Conservation (phyloP, 2,888 invertebrate species). For the Eupithecia dodoneata region DNA sequence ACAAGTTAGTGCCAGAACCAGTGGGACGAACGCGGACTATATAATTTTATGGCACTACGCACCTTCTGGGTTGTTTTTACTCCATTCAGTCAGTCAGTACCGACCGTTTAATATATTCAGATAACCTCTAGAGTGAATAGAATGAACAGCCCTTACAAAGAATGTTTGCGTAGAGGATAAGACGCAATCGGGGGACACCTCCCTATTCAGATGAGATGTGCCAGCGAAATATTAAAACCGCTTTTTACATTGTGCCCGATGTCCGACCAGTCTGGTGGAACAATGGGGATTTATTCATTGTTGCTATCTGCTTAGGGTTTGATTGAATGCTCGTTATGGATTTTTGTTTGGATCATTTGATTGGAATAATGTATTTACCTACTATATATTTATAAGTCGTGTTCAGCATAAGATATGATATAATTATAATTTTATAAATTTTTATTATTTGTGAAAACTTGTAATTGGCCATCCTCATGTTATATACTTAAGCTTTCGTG, state of each 20-base stretch:
- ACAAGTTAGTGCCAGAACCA: too few species aligned
- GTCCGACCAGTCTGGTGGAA: conserved; percentile 49
- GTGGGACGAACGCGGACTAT: too few species aligned
- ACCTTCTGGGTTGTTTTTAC: not conserved
- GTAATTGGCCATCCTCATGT: too few species aligned
- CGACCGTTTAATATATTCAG: conserved; percentile 37
- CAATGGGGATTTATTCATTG: conserved; percentile 41
- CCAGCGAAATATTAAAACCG: conserved; percentile 73
- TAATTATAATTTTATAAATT: too few species aligned
- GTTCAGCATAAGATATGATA: too few species aligned
- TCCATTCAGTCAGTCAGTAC: conserved; percentile 2
- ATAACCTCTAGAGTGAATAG: conserved; percentile 82
- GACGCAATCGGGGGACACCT: conserved; percentile 80
- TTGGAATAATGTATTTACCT: not conserved
- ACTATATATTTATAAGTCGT: not conserved
- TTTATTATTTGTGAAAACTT: too few species aligned
- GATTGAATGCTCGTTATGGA: conserved; percentile 22
- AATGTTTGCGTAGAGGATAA: conserved; percentile 83
- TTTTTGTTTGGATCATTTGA: conserved; percentile 3
- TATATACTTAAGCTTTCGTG: too few species aligned
- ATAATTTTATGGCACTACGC: not conserved
- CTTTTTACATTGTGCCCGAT: conserved; percentile 63
- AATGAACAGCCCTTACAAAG: conserved; percentile 80
- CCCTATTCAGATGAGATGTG: conserved; percentile 63
- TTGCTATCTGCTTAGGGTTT: conserved; percentile 31